Evolutionary conservation across 1,140 invertebrate species (phyloP).

Genomic region (Drosophila sturtevanti): DNA sequence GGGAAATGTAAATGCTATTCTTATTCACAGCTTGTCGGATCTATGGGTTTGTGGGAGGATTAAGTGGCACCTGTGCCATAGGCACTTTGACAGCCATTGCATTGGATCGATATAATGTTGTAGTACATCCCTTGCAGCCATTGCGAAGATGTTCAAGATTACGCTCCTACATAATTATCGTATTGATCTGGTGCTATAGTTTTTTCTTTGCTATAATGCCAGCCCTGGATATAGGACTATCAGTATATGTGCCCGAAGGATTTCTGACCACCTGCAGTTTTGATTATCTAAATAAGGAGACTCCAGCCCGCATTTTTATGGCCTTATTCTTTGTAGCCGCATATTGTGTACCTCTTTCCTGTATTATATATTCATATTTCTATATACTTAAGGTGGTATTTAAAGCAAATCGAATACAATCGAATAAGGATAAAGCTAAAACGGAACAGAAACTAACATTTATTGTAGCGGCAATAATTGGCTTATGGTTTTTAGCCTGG

Average conservation of each 20-base stretch:
- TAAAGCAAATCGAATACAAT: slow-evolving; percentile 83
- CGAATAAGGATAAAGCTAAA: slow-evolving; percentile 86
- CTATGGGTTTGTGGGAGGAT: slow-evolving; percentile 89
- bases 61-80: slow-evolving; percentile 89
- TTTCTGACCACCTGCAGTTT: slow-evolving; percentile 92
- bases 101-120: slow-evolving; percentile 88
- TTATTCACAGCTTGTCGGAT: slow-evolving; percentile 86
- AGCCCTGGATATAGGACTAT: slow-evolving; percentile 87
- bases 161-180: slow-evolving; percentile 86
- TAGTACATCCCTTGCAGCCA: slow-evolving; percentile 88
- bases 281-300: slow-evolving; percentile 88
- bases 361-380: slow-evolving; percentile 88
- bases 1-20: slow-evolving; percentile 21
- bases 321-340: slow-evolving; percentile 87
- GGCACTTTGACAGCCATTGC: slow-evolving; percentile 88
- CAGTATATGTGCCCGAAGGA: slow-evolving; percentile 90
- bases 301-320: slow-evolving; percentile 85
- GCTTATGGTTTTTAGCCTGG: slow-evolving; percentile 90
- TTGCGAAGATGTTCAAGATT: slow-evolving; percentile 85
- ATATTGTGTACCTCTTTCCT: slow-evolving; percentile 87
- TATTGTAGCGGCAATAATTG: slow-evolving; percentile 87
- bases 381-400: slow-evolving; percentile 87
- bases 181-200: slow-evolving; percentile 89
- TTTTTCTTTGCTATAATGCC: slow-evolving; percentile 87
- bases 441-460: slow-evolving; percentile 87